Conservation (phyloP, 2,797 vertebrate genomes). For the Erpetoichthys calabaricus region DNA sequence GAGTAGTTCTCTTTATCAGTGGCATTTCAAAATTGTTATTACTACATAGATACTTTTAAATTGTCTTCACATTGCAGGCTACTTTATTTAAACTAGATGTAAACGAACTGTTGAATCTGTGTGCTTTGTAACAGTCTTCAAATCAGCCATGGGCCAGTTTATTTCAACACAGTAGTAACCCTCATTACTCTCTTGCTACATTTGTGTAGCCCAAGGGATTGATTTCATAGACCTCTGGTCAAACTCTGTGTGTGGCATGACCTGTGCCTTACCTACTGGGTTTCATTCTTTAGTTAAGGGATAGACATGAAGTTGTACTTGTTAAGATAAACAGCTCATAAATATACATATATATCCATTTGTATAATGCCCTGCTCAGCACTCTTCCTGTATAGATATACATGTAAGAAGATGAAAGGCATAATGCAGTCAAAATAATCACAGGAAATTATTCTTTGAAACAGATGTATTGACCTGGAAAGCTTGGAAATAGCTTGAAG, state of each 20-base stretch:
- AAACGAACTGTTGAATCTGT: conserved; percentile 3
- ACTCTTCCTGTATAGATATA: conserved; percentile 11
- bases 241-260: conserved; percentile 54
- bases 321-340: conserved; percentile 56
- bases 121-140: conserved; percentile 9
- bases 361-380: conserved; percentile 29
- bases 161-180: conserved; percentile 43
- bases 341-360: conserved; percentile 35
- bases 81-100: conserved; percentile 10
- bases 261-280: conserved; percentile 23
- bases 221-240: conserved; percentile 22
- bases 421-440: conserved; percentile 36
- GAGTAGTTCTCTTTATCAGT: too few relatives aligned
- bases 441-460: conserved; percentile 33
- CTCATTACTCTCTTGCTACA: conserved; percentile 11
- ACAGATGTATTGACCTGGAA: conserved; percentile 18
- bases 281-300: conserved; percentile 12
- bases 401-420: conserved; percentile 44
- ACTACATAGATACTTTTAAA: too few relatives aligned
- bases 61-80: background rate
- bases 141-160: conserved; percentile 19
- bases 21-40: too few relatives aligned
- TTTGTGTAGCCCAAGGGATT: conserved; percentile 26
- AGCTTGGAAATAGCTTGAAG: background rate
- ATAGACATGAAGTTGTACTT: conserved; percentile 32